Percentiles rank a stretch among this genome's conserved stretches.
phyloP scores from a whole-genome alignment of 2,113 vertebrate species.

The Echinops telfairi region DNA sequence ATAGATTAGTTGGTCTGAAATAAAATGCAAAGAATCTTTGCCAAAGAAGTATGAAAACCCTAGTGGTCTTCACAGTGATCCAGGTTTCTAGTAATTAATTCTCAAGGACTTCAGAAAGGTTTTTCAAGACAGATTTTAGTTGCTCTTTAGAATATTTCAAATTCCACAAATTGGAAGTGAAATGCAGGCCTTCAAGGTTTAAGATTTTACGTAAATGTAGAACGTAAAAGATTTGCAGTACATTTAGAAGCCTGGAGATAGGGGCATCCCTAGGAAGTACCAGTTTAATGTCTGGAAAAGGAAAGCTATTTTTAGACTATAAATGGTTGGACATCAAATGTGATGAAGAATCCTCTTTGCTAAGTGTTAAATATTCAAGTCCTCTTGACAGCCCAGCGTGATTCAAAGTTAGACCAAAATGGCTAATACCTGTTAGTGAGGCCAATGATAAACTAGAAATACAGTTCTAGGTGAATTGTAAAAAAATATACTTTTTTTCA shows the following conservation, averaged over 20 bases:
- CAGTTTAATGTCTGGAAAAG: constrained; percentile 67
- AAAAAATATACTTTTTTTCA: constrained; percentile 67
- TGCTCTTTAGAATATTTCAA: constrained; percentile 44
- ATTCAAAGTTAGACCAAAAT: constrained; percentile 69
- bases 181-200: constrained; percentile 34
- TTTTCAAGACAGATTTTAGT: neutral
- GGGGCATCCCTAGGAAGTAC: constrained; percentile 59
- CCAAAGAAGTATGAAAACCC: constrained; percentile 25
- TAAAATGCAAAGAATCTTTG: constrained; percentile 43
- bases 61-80: neutral
- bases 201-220: constrained; percentile 48
- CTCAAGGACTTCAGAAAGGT: neutral
- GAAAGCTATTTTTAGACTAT: constrained; percentile 80
- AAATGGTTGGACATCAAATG: constrained; percentile 76
- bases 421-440: constrained; percentile 56
- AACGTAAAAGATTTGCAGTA: constrained; percentile 53
- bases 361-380: constrained; percentile 79
- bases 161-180: constrained; percentile 43
- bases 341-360: constrained; percentile 71
- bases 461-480: constrained; percentile 66
- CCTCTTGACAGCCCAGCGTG: constrained; percentile 69
- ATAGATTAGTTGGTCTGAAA: constrained; percentile 12
- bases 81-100: neutral
- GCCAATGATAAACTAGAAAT: constrained; percentile 73
- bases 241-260: constrained; percentile 71